phyloP scores from a whole-genome alignment of 2,113 vertebrate genomes.

The Ophiodon elongatus region DNA sequence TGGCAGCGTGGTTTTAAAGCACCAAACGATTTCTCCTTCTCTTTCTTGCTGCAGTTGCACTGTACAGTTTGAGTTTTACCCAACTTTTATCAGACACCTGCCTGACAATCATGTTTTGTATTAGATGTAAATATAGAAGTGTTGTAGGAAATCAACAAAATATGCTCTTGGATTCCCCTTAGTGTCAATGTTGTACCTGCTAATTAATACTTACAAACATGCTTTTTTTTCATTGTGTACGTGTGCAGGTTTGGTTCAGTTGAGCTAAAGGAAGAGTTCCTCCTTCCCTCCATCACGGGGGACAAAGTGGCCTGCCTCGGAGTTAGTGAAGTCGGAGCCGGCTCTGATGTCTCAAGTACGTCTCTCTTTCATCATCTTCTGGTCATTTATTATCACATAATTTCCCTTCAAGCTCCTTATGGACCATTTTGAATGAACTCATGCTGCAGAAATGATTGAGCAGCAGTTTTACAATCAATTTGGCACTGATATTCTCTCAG shows the following conservation, averaged over 20 bases:
- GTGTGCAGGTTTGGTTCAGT: constrained; percentile 86
- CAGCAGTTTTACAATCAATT: not conserved
- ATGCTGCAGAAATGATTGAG: constrained; percentile 2
- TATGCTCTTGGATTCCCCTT: not conserved
- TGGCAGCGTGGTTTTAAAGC: constrained; percentile 24
- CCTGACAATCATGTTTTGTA: too few species aligned
- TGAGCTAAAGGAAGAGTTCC: constrained; percentile 87
- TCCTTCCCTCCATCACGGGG: constrained; percentile 85
- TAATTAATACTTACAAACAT: not conserved
- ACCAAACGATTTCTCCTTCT: not conserved
- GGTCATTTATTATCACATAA: not conserved
- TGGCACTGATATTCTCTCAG: not conserved
- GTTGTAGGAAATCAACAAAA: not conserved
- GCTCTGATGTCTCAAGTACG: constrained; percentile 91
- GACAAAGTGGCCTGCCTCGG: constrained; percentile 89
- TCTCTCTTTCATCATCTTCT: constrained; percentile 30
- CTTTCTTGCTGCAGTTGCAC: not conserved
- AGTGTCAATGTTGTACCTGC: not conserved
- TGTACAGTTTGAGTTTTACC: not conserved
- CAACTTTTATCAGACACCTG: not conserved
- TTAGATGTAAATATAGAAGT: not conserved
- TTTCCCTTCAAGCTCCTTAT: constrained; percentile 5
- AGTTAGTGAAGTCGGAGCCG: constrained; percentile 87
- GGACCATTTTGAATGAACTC: not conserved
- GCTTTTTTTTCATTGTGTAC: not conserved